Percentiles rank a stretch among this genome's conserved stretches.
Conservation (phyloP, 2,113 vertebrate species). For the Nicator chloris region DNA sequence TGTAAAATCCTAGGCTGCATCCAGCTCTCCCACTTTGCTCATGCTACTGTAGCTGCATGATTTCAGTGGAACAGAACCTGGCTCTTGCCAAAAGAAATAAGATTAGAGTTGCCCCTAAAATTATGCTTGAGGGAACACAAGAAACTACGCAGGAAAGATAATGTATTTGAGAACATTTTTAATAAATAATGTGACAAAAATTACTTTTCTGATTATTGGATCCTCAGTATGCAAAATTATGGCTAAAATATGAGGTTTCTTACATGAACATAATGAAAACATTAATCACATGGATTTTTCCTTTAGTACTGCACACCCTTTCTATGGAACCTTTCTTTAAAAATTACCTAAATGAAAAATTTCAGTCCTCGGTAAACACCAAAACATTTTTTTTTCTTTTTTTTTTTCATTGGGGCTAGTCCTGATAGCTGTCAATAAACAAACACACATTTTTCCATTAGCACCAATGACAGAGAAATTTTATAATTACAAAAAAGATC, state of each 20-base stretch:
- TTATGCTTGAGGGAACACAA: constrained; percentile 9
- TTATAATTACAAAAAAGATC: constrained; percentile 69
- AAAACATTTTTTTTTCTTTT: constrained; percentile 55
- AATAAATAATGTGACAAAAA: constrained; percentile 90
- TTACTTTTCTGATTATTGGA: constrained; percentile 86
- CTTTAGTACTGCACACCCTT: constrained; percentile 75
- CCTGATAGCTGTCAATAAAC: constrained; percentile 70
- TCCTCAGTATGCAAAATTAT: constrained; percentile 87
- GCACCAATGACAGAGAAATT: constrained; percentile 79
- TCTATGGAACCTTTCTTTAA: constrained; percentile 72
- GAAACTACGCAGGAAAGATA: constrained; percentile 60
- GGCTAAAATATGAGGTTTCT: constrained; percentile 84
- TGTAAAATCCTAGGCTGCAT: neutral
- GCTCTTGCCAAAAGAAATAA: neutral
- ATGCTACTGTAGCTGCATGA: neutral
- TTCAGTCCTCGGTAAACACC: constrained; percentile 73
- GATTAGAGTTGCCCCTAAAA: neutral
- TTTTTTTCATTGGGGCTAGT: constrained; percentile 68
- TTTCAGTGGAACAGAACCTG: neutral
- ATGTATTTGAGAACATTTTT: constrained; percentile 88
- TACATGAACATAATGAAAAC: constrained; percentile 87
- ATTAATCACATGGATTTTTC: constrained; percentile 82
- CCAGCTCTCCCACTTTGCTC: neutral
- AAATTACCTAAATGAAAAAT: constrained; percentile 76
- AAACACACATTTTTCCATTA: constrained; percentile 75